phyloP scores from a whole-genome alignment of 2,888 invertebrate genomes.

The Fragum whitleyi region DNA sequence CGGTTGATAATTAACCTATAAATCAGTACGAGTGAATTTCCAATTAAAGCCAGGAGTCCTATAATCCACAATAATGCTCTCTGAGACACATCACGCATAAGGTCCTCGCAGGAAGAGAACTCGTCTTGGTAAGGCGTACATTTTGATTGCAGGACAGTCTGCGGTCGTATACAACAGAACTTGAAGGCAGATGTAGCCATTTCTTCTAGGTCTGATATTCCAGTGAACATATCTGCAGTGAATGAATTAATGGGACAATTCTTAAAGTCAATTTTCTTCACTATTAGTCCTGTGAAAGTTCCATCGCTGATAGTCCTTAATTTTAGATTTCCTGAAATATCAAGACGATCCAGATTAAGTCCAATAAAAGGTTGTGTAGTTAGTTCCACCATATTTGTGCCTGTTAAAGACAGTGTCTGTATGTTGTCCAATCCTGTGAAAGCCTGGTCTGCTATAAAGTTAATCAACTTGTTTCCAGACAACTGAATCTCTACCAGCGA shows the following conservation, averaged over 20 bases:
- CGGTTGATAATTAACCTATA: conserved; percentile 43
- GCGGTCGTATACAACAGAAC: conserved; percentile 33
- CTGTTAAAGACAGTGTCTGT: background rate
- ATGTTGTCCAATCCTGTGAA: conserved; percentile 12
- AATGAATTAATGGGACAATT: conserved; percentile 3
- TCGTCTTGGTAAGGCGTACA: conserved; percentile 55
- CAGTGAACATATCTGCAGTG: conserved; percentile 23
- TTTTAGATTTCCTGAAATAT: conserved; percentile 13
- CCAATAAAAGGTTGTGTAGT: conserved; percentile 21
- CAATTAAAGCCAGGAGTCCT: conserved; percentile 62
- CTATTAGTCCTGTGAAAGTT: conserved; percentile 18
- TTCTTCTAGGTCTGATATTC: conserved; percentile 5
- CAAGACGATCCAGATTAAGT: conserved; percentile 6
- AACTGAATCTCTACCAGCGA: background rate
- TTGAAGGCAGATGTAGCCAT: conserved; percentile 20
- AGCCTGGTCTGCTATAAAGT: conserved; percentile 3
- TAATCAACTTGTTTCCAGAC: conserved; percentile 8
- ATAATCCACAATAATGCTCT: conserved; percentile 64
- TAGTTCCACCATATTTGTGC: background rate
- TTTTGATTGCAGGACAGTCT: conserved; percentile 55
- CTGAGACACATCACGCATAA: conserved; percentile 64
- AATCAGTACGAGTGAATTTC: conserved; percentile 60
- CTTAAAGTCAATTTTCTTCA: conserved; percentile 12
- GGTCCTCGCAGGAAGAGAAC: conserved; percentile 66
- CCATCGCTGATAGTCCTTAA: background rate